Percentiles rank a stretch among this genome's conserved stretches.
These are phyloP conservation scores for Frieseomelitta varia DNA, from an alignment of 1,140 invertebrate species.

Conservation along the genomic window DNA sequence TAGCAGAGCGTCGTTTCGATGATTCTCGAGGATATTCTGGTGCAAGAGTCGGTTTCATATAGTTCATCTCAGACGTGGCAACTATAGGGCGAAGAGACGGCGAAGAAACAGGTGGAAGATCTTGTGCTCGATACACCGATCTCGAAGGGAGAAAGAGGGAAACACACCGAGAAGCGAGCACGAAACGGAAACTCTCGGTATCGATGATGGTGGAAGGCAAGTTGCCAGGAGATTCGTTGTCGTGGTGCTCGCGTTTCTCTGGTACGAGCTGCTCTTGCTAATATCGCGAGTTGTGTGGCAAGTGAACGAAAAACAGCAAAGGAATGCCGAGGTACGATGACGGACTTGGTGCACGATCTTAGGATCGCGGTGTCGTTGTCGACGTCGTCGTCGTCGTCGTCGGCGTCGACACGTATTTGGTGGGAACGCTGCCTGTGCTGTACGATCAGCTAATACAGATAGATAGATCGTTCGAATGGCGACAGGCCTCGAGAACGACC, in stretches of 20 bases:
- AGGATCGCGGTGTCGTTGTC: slow-evolving; percentile 41
- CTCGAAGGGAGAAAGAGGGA: slow-evolving; percentile 27
- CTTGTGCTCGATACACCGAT: slow-evolving; percentile 8
- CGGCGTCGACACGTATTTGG: slow-evolving; percentile 38
- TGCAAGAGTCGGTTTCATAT: slow-evolving; percentile 21
- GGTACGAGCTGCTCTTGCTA: slow-evolving; percentile 26
- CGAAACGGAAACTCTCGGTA: slow-evolving; percentile 46
- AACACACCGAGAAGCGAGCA: slow-evolving; percentile 19
- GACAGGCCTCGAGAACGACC: not conserved
- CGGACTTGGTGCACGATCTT: slow-evolving; percentile 41
- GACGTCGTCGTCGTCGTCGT: slow-evolving; percentile 12
- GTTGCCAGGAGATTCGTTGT: slow-evolving; percentile 71
- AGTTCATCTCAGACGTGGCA: slow-evolving; percentile 5
- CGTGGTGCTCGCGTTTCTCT: slow-evolving; percentile 58
- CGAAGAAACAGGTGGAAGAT: slow-evolving; percentile 60
- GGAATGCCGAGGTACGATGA: slow-evolving; percentile 56
- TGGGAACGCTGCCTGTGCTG: slow-evolving; percentile 18
- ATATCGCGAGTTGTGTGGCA: slow-evolving; percentile 13
- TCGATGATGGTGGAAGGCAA: slow-evolving; percentile 74
- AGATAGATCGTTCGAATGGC: slow-evolving; percentile 27
- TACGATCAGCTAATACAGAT: slow-evolving; percentile 38
- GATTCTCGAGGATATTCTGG: slow-evolving; percentile 34
- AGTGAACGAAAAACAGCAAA: slow-evolving; percentile 11
- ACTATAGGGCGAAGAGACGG: not conserved
- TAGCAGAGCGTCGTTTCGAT: slow-evolving; percentile 16